Evolutionary conservation across 35 echinoderm and acorn worm species (phyloP).

Genomic region (Anneissia japonica): DNA sequence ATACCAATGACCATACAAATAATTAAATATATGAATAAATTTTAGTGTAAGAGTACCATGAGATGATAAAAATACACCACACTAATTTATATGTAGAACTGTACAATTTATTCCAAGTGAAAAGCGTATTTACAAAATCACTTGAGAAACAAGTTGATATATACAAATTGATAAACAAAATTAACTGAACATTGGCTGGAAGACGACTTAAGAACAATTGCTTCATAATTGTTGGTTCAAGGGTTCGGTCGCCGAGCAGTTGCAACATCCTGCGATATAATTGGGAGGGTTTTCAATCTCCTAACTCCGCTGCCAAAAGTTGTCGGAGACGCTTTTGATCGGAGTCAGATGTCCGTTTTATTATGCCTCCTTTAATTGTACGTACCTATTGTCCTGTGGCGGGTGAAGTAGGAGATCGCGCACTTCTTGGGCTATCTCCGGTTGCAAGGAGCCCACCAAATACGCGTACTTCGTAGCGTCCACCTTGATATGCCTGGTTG

Average conservation of each 20-base stretch:
- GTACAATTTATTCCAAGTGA: too few species aligned
- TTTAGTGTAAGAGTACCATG: too few species aligned
- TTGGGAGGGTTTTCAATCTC: conserved; percentile 38
- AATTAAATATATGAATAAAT: too few species aligned
- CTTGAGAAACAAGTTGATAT: too few species aligned
- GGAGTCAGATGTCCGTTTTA: conserved; percentile 15
- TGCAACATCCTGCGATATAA: conserved; percentile 35
- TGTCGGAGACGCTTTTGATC: conserved; percentile 41
- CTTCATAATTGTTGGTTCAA: conserved; percentile 27
- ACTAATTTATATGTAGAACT: too few species aligned
- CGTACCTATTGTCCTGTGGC: not conserved
- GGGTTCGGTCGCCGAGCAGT: conserved; percentile 13
- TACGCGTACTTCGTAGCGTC: conserved; percentile 36
- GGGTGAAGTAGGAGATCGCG: conserved; percentile 27
- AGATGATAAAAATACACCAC: too few species aligned
- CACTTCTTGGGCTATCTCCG: conserved; percentile 39
- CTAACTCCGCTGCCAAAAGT: conserved; percentile 29
- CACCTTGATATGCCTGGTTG: conserved; percentile 18
- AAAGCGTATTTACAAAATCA: too few species aligned
- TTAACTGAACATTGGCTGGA: conserved; percentile 40
- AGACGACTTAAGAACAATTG: conserved; percentile 34
- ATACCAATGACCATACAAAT: too few species aligned
- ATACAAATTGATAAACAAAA: too few species aligned
- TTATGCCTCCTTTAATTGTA: conserved; percentile 11
- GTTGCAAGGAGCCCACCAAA: conserved; percentile 34